phyloP scores from a whole-genome alignment of 2,888 invertebrate species.

The Oscheius sp. region DNA sequence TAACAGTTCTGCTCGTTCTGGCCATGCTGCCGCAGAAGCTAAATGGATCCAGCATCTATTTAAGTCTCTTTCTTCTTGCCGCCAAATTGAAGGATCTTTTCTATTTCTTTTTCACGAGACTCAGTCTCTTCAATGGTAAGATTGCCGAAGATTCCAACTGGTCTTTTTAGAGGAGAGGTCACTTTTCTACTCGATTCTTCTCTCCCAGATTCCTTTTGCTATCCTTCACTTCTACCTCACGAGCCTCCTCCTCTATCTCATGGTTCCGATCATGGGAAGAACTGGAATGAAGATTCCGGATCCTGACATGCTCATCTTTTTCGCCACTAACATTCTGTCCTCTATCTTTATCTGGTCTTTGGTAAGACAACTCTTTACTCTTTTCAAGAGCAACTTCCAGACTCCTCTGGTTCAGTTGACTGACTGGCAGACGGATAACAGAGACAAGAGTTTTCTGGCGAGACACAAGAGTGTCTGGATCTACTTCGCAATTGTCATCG shows the following conservation, averaged over 20 bases:
- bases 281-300: constrained; percentile 46
- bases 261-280: constrained; percentile 84
- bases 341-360: constrained; percentile 12
- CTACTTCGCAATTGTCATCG: constrained; percentile 67
- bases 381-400: not conserved
- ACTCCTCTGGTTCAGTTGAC: constrained; percentile 15
- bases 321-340: not conserved
- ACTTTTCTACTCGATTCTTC: constrained; percentile 14
- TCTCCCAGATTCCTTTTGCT: constrained; percentile 8
- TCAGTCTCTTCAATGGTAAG: not conserved
- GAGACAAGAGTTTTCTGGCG: not conserved
- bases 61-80: not conserved
- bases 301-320: constrained; percentile 13
- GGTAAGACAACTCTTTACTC: not conserved
- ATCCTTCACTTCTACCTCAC: constrained; percentile 13
- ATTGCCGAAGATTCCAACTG: not conserved
- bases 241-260: constrained; percentile 81
- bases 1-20: not conserved
- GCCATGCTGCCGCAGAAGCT: not conserved
- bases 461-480: not conserved
- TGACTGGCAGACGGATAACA: not conserved
- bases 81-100: constrained; percentile 10
- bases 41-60: constrained; percentile 1
- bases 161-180: constrained; percentile 1
- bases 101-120: not conserved